Evolutionary conservation across 1,140 invertebrate species (phyloP).

Genomic region (Drosophila eugracilis): DNA sequence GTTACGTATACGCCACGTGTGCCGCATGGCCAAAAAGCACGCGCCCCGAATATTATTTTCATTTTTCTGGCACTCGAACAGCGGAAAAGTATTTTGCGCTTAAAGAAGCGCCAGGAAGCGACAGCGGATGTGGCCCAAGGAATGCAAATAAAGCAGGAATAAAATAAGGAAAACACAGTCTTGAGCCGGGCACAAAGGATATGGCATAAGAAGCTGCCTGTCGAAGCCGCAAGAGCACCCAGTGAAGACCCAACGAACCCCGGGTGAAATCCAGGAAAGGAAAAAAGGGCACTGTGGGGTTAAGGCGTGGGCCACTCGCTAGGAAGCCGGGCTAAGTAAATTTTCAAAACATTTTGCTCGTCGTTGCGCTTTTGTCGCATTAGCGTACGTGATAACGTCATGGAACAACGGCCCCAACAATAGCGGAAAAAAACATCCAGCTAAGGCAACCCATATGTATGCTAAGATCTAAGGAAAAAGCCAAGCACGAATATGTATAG

Average conservation of each 20-base stretch:
- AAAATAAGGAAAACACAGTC: slow-evolving; percentile 20
- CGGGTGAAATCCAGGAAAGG: background rate
- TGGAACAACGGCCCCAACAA: slow-evolving; percentile 50
- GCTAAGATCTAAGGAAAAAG: slow-evolving; percentile 20
- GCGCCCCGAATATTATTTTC: slow-evolving; percentile 75
- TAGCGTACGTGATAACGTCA: slow-evolving; percentile 77
- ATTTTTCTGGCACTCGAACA: slow-evolving; percentile 50
- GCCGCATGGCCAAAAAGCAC: slow-evolving; percentile 63
- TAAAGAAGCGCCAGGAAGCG: slow-evolving; percentile 74
- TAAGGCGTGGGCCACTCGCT: background rate
- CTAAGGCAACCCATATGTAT: slow-evolving; percentile 46
- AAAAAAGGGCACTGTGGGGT: slow-evolving; percentile 3
- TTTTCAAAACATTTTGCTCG: slow-evolving; percentile 79
- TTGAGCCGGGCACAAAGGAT: slow-evolving; percentile 39
- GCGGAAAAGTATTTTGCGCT: slow-evolving; percentile 78
- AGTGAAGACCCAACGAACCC: background rate
- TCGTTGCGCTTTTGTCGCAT: slow-evolving; percentile 83
- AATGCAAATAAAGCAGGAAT: slow-evolving; percentile 71
- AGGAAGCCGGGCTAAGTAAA: slow-evolving; percentile 68
- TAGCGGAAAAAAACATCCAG: slow-evolving; percentile 18
- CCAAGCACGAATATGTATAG: slow-evolving; percentile 1
- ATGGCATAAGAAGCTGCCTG: slow-evolving; percentile 34
- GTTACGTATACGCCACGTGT: slow-evolving; percentile 55
- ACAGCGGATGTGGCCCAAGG: slow-evolving; percentile 72
- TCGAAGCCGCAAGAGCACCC: slow-evolving; percentile 31